Percentiles rank a stretch among this genome's conserved stretches.
Evolutionary conservation across 2,797 vertebrate species (phyloP).

Genomic region (Zalophus californianus): DNA sequence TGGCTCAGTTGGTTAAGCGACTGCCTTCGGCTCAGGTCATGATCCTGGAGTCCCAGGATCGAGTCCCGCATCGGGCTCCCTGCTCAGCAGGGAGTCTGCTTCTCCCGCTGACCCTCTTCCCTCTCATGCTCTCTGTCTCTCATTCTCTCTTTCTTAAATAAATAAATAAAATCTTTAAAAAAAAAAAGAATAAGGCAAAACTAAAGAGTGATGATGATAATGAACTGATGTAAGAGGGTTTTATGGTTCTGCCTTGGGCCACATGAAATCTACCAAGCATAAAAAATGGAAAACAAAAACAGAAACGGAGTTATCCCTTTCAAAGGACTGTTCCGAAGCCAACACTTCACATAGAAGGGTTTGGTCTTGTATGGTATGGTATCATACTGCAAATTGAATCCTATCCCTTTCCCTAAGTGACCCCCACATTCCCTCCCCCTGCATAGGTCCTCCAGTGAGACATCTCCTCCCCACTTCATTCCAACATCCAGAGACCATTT

Average conservation of each 20-base stretch:
- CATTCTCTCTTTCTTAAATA: no score
- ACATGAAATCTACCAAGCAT: neutral
- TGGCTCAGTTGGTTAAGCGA: no score
- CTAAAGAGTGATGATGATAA: neutral
- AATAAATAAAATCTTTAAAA: no score
- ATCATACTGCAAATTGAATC: neutral
- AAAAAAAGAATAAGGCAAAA: slow-evolving; percentile 6
- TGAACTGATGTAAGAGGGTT: neutral
- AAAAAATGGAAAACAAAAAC: neutral
- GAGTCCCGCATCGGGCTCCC: no score
- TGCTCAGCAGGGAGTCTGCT: no score
- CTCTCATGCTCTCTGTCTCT: no score
- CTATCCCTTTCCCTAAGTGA: neutral
- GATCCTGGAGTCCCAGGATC: no score
- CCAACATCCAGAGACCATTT: neutral
- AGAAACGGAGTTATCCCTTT: neutral
- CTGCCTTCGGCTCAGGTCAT: no score
- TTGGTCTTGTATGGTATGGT: neutral
- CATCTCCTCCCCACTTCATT: no score
- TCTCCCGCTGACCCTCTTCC: no score
- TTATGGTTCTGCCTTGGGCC: neutral
- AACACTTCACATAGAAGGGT: rapidly evolving
- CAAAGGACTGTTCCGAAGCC: neutral
- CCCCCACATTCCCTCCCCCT: no score
- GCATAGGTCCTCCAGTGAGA: neutral